Conservation (phyloP, 2,797 vertebrate species). For the Strix occidentalis region DNA sequence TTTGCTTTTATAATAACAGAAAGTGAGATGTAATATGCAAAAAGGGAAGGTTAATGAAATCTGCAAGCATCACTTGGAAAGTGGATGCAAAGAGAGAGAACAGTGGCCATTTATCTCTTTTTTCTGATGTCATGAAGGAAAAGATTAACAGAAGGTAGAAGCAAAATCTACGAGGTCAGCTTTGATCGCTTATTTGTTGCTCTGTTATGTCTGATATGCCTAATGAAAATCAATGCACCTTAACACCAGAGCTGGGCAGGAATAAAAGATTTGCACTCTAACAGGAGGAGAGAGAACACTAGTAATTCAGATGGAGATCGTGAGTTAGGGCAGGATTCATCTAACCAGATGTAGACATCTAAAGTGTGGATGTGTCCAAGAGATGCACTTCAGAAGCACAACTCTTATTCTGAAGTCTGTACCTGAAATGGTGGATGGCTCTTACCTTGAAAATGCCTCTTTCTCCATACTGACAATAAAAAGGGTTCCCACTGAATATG, state of each 20-base stretch:
- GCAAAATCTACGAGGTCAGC: neutral
- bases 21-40: neutral
- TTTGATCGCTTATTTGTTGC: conserved; percentile 7
- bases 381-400: neutral
- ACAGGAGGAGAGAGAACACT: neutral
- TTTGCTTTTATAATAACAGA: neutral
- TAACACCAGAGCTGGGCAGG: neutral
- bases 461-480: neutral
- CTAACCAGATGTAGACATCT: neutral
- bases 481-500: neutral
- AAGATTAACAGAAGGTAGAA: conserved; percentile 1
- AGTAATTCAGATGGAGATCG: neutral
- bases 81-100: neutral
- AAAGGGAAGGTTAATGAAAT: neutral
- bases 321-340: neutral
- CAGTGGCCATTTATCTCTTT: neutral
- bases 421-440: neutral
- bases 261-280: neutral
- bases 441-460: neutral
- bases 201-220: neutral
- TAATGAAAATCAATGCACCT: neutral
- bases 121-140: neutral
- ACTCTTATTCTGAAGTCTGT: neutral
- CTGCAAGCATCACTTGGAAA: neutral
- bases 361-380: neutral